Conservation (phyloP, 2,888 invertebrate genomes). For the Drosophila maculinotata region DNA sequence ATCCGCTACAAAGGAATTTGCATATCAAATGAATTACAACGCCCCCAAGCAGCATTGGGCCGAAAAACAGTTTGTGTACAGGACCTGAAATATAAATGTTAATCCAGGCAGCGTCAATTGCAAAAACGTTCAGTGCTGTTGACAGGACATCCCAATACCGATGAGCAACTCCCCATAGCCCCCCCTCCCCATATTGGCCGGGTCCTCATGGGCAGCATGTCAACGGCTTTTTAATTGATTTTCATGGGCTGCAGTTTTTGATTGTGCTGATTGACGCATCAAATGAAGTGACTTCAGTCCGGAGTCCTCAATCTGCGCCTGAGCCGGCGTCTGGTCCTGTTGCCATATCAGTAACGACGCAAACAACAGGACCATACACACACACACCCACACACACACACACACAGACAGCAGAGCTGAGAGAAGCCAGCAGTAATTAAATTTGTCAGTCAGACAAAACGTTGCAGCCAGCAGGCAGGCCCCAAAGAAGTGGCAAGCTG, state of each 20-base stretch:
- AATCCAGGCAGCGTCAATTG: constrained; percentile 78
- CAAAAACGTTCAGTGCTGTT: constrained; percentile 74
- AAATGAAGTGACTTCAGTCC: constrained; percentile 79
- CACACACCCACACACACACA: constrained; percentile 2
- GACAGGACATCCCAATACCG: constrained; percentile 60
- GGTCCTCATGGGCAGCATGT: constrained; percentile 72
- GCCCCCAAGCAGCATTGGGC: constrained; percentile 39
- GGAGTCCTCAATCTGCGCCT: constrained; percentile 17
- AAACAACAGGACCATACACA: constrained; percentile 56
- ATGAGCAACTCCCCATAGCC: constrained; percentile 14
- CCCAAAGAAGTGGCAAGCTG: constrained; percentile 49
- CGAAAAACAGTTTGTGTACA: constrained; percentile 5
- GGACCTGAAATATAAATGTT: constrained; percentile 77
- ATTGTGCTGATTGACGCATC: constrained; percentile 83
- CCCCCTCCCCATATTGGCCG: constrained; percentile 11
- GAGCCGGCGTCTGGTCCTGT: constrained; percentile 19
- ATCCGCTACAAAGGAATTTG: constrained; percentile 78
- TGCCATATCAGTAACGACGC: constrained; percentile 71
- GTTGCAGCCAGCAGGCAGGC: constrained; percentile 39
- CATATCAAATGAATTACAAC: constrained; percentile 76
- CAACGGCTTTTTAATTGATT: constrained; percentile 81
- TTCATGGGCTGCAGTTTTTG: constrained; percentile 82
- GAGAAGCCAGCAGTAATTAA: constrained; percentile 69
- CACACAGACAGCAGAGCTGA: constrained; percentile 8
- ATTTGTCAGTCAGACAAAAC: constrained; percentile 79